Evolutionary conservation across 2,113 vertebrate genomes (phyloP), one percentile per base, ranked within the genome.

Genomic region (Chauna torquata): DNA sequence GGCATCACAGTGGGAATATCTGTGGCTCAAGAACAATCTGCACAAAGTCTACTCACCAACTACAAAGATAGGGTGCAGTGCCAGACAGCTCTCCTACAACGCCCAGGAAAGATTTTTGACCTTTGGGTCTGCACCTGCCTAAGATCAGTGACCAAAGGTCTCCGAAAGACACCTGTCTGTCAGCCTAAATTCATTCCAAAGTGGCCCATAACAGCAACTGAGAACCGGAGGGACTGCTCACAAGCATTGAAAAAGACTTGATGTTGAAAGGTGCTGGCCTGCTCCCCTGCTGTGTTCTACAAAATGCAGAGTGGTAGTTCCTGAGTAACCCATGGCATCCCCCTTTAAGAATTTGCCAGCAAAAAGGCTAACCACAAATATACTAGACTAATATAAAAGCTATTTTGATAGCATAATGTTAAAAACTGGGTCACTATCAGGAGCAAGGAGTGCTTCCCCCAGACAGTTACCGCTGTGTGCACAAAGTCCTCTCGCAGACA

Each of bases 1-100:
- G 95, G 90, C 90, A 92, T 90, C 94, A 47, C 75, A 90, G 85
- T 57, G 62, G 70, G 71, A 92, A 20, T 92, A 79, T 65, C 70
- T 79, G 62, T 18, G 44, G 44, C 79, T 80, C 71, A 86, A 83
- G 79, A 94, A 88, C 44, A 80, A 71, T 4, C 64, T 86, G 72
- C 75, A 68, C 38, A 69, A 19, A 45, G 28, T 38, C 54, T 81
- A 8, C 49, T 59, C 52, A 65, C 54, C 58, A 69, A 15, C 24
- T 36, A 57, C 0, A 0, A 66, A 50, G 27, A 54, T 0, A 57
- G 50, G 86, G 87, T 65, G 20, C 82, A 52, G 36, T 20, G 62
- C 49, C 91, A 88, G 75, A 55, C 49, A 57, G 64, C 52, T 64
- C 72, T 82, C 50, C 65, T 69, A 77, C 0, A 0, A 36, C 10